These are phyloP conservation scores for Strigops habroptila DNA, from an alignment of 2,113 vertebrate species.

Conservation along the genomic window DNA sequence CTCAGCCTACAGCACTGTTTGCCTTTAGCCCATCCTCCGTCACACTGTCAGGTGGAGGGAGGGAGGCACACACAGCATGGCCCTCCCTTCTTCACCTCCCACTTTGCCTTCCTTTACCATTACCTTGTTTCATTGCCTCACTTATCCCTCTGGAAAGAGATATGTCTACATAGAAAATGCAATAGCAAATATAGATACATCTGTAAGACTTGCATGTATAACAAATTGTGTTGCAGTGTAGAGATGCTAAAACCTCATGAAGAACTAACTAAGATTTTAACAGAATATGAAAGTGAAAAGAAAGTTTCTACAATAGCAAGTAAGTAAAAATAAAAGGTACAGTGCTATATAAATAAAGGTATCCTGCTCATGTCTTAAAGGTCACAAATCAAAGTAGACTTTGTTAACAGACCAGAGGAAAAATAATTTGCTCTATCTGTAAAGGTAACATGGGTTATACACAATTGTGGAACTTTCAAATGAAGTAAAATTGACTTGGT, in stretches of 20 bases:
- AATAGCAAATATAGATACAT: background rate
- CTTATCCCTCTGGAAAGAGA: background rate
- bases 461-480: background rate
- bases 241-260: background rate
- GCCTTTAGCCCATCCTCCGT: background rate
- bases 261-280: background rate
- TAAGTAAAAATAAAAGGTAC: background rate
- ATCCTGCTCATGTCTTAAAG: background rate
- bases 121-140: background rate
- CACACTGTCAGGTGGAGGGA: background rate
- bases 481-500: background rate
- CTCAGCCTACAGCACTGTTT: background rate
- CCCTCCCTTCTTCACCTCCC: background rate
- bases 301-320: background rate
- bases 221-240: background rate
- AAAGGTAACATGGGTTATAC: background rate
- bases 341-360: background rate
- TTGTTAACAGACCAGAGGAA: background rate
- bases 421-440: background rate
- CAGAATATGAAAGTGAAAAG: background rate
- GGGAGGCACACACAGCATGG: background rate
- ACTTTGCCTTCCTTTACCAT: background rate
- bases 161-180: background rate
- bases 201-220: background rate
- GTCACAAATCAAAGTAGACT: background rate